Base-by-base conservation (phyloP, 2,888 invertebrate species). In the Amblyteles armatorius region DNA sequence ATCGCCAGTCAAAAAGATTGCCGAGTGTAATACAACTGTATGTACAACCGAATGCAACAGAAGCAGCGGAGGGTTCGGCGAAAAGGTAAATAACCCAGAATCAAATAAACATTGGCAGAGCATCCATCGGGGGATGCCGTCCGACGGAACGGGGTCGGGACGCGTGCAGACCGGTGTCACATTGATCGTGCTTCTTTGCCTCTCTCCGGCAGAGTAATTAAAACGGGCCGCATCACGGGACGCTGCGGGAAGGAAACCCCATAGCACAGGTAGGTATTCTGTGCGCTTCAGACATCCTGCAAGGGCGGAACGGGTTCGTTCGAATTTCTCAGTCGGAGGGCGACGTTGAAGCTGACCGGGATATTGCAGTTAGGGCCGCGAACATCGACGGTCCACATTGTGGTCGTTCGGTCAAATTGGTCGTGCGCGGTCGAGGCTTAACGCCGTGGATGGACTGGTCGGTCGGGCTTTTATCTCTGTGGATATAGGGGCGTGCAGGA, bases 81-180 rank as follows among this genome's bases (percentile, higher is more conserved):
- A 5, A 4, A 11, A 11, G n/a, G 57, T 78, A 82, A 84, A 69
- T 84, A 48, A 63, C 67, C 26, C 72, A 36, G 79, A 82, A 85
- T 85, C 76, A 79, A 85, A 36, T 36, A 36, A 36, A 36, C 36
- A 36, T 36, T 2, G 9, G 6, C 0, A 7, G 36, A 36, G 36
- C 2, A 9, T 36, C 9, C 7, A 9, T 9, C 36, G 36, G 26
- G 26, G 2, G 36, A 9, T 36, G 36, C 9, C 36, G 9, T 36
- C 1, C 7, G 1, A 19, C 19, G 52, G 6, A 19, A 19, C 5
- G 3, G 52, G 52, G 52, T 52, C 19, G 0, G 52, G 7, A 19
- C 52, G 19, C 52, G 52, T 3, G 52, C n/a, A 3, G n/a, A n/a
- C 5, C 1, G 11, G 40, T 11, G 26, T 16, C 16, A 4, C 13